Percentiles rank a stretch among this genome's conserved stretches.
Conservation (phyloP, 2,113 vertebrate species). For the Neopipo cinnamomea region DNA sequence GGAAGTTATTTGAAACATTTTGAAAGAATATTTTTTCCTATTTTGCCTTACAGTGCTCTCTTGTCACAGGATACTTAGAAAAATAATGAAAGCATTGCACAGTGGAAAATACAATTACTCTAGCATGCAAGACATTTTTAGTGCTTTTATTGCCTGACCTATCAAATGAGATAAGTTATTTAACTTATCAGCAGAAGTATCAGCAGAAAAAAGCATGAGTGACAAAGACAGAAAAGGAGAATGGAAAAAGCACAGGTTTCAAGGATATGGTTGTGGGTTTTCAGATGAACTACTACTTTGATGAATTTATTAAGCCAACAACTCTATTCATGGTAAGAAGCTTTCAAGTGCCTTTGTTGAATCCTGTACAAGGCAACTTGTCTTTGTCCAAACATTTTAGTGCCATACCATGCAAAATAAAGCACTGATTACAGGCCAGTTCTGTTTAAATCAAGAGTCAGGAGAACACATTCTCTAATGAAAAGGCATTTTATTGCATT, state of each 20-base stretch:
- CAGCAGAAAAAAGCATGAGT: neutral
- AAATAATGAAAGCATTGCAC: neutral
- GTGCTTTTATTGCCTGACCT: neutral
- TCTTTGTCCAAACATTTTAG: neutral
- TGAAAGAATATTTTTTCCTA: neutral
- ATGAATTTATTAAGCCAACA: neutral
- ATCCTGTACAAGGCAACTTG: neutral
- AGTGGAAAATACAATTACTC: neutral
- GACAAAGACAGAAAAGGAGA: neutral
- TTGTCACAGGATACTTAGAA: neutral
- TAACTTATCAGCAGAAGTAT: too few relatives aligned
- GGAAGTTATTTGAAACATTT: neutral
- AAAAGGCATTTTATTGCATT: neutral
- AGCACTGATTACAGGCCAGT: neutral
- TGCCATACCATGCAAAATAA: neutral
- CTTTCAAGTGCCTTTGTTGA: neutral
- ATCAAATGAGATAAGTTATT: neutral
- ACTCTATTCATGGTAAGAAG: neutral
- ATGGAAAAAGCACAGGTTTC: neutral
- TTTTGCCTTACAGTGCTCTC: neutral
- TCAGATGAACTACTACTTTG: neutral
- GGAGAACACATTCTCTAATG: fast-evolving
- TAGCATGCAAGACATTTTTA: neutral
- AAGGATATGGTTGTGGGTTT: neutral
- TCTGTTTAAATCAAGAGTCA: neutral